Base-by-base conservation (phyloP, 2,113 vertebrate genomes). In the Acinonyx jubatus region DNA sequence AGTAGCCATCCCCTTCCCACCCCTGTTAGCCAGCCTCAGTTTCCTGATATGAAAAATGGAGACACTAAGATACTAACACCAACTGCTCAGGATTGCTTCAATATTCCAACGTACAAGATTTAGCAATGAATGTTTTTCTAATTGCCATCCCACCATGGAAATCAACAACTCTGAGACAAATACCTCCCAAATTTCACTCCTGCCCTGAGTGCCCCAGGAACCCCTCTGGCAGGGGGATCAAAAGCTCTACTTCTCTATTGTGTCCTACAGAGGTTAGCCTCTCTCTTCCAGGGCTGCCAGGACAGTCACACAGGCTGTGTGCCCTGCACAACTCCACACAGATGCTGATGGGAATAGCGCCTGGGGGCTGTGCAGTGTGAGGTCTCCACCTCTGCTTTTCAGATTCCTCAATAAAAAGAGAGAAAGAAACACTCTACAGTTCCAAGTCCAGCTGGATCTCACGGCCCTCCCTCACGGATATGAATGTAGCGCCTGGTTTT, bases 381-480 rank as follows among this genome's bases (percentile, higher is more conserved):
- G 41, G 63, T 21, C 31, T 36, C 52, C 18, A 38, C 38, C 38
- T 89, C 27, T 57, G 7, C n/a, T 25, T 74, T 21, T 19, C 66
- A 78, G 76, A 74, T 19, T 9, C 81, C 13, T 85, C 14, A 29
- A 19, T 55, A 18, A 36, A 68, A 55, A 31, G 27, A 38, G 36
- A 68, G 38, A 80, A 66, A 95, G 50, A 71, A n/a, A 82, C 41
- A 11, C 10, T 7, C 52, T 1, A 15, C 4, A 63, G 61, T 71
- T 48, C 82, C 31, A 48, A 79, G 25, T 63, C 36, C 63, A 86
- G 36, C 41, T 52, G 29, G 66, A 57, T 50, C 31, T 14, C 7
- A 27, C 0, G 8, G 5, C 11, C 61, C 27, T 76, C 36, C 68
- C 0, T 2, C 23, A 0, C 1, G 12, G 50, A 48, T 9, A 2